Evolutionary conservation across 2,888 invertebrate genomes (phyloP).

Genomic region (Ceramica pisi): DNA sequence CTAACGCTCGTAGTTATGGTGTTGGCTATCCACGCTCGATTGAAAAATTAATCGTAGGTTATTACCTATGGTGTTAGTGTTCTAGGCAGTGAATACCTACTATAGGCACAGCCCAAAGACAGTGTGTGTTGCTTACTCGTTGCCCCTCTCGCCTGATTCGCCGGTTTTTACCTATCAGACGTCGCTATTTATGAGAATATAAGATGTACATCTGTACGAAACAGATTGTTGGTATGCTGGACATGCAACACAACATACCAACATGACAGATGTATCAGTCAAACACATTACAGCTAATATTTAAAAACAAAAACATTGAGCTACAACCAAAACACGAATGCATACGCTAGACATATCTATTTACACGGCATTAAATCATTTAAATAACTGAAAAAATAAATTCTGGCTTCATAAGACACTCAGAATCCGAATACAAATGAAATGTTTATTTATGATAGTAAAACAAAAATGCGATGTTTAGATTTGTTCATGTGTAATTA

Average conservation of each 20-base stretch:
- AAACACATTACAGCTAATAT: constrained; percentile 23
- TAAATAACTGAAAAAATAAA: constrained; percentile 36
- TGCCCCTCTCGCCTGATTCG: too few relatives aligned
- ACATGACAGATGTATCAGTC: constrained; percentile 9
- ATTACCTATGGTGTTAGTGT: too few relatives aligned
- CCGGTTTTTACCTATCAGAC: too few relatives aligned
- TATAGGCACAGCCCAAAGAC: too few relatives aligned
- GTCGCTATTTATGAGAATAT: too few relatives aligned
- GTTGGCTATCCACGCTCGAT: too few relatives aligned
- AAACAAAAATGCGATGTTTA: constrained; percentile 69
- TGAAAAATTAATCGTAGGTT: too few relatives aligned
- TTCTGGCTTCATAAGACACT: constrained; percentile 49
- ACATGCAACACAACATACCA: neutral
- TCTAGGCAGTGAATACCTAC: too few relatives aligned
- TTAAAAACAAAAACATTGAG: constrained; percentile 17
- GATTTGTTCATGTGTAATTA: constrained; percentile 77
- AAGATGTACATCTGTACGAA: neutral
- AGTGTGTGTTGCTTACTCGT: too few relatives aligned
- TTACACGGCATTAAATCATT: constrained; percentile 49
- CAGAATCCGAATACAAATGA: constrained; percentile 48
- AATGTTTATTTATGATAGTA: constrained; percentile 67
- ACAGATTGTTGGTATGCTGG: neutral
- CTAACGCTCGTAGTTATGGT: too few relatives aligned
- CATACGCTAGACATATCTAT: constrained; percentile 49
- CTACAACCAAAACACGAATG: constrained; percentile 41